A percentile compares a stretch with the other conserved stretches of the same genome.
Conservation (phyloP, 2,888 invertebrate species). For the Ferdinandea cuprea region DNA sequence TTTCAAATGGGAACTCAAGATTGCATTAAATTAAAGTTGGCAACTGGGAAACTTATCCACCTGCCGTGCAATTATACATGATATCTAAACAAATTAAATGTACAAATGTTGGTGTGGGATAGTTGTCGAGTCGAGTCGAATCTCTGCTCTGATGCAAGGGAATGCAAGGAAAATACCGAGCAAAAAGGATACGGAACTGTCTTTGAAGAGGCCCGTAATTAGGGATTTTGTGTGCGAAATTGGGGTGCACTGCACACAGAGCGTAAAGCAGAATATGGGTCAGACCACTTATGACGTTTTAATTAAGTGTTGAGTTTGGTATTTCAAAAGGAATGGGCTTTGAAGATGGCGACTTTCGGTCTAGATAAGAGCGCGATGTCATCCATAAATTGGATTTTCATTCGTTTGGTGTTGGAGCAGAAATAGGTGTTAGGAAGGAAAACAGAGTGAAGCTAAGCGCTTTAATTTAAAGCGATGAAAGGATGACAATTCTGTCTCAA, state of each 20-base stretch:
- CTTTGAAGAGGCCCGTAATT: constrained; percentile 65
- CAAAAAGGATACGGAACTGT: constrained; percentile 46
- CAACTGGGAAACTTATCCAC: constrained; percentile 44
- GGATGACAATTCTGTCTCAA: background rate
- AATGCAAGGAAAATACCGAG: constrained; percentile 4
- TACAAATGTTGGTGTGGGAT: constrained; percentile 22
- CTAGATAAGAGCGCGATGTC: background rate
- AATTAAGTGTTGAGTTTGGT: constrained; percentile 57
- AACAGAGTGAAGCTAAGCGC: background rate
- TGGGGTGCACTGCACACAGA: constrained; percentile 32
- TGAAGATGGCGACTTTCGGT: constrained; percentile 1
- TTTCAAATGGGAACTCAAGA: constrained; percentile 62
- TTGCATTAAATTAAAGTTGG: constrained; percentile 63
- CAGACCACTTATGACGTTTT: constrained; percentile 70
- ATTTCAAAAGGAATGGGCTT: constrained; percentile 5
- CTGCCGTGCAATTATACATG: constrained; percentile 50
- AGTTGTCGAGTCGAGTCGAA: constrained; percentile 4
- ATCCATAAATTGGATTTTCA: background rate
- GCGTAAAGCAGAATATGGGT: constrained; percentile 44
- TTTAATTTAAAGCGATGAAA: too few relatives aligned
- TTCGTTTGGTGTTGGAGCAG: background rate
- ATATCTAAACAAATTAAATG: constrained; percentile 69
- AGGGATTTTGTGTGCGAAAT: constrained; percentile 61
- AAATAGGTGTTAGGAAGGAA: background rate
- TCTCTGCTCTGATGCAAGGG: background rate